Evolutionary conservation across 2,888 invertebrate species (phyloP), one percentile per base, ranked within the genome.

Genomic region (Nasonia oneida): DNA sequence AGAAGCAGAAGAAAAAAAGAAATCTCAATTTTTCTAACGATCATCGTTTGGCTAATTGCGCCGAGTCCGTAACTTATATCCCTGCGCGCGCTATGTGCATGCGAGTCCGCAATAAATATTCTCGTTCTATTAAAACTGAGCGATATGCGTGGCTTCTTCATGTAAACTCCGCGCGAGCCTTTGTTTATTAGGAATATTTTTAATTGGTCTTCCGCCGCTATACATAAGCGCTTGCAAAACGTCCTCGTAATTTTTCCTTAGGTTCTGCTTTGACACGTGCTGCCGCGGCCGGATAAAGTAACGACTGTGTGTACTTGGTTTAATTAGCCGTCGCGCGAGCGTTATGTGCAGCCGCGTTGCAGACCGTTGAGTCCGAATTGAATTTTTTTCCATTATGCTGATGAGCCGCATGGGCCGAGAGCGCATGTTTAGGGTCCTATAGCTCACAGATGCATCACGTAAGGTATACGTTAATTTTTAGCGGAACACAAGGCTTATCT

Each of bases 11-110:
- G 33, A 78, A 47, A 71, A 86, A 87, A 89, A 14, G 88, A 89
- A 89, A 91, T 89, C 89, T 88, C 84, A 88, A 88, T 88, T 89
- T 89, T 87, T 85, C 82, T 64, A 78, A n/a, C 57, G 87, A 90
- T 89, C 87, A 90, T 89, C 87, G 89, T 91, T 91, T 90, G 90
- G 88, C 90, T 92, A 92, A 92, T 91, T 92, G 90, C 91, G n/a
- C 75, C 37, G 57, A 61, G 67, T 47, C 50, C 50, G 78, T 81
- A 76, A 81, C 64, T 83, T 81, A 87, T 83, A 87, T 83, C 53
- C 88, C 83, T 80, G 81, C 4, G 37, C 37, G 37, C 77, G 29
- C 29, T 29, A 1, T 86, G 88, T 88, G 89, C 91, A 90, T 89
- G 90, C 87, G 89, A 90, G 89, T 84, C 83, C 73, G 89, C 88